Evolutionary conservation across 2,113 vertebrate genomes (phyloP).

Genomic region (Upupa epops): DNA sequence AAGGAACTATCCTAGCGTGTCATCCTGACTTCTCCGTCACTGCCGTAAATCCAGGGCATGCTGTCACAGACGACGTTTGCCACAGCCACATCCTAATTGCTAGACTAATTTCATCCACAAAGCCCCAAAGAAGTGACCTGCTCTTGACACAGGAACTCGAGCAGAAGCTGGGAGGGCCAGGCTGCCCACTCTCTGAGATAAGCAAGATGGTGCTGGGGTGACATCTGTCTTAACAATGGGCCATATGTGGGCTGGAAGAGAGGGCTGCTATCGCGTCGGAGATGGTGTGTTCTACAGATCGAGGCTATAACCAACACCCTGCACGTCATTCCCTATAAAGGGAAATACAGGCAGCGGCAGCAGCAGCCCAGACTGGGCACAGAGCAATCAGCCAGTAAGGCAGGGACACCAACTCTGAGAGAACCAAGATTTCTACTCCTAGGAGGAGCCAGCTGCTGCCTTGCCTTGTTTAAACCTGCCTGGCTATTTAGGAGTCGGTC

Average conservation of each 20-base stretch:
- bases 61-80: background rate
- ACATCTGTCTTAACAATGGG: conserved; percentile 43
- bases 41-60: background rate
- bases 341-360: background rate
- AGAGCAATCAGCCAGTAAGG: background rate
- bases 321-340: background rate
- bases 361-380: background rate
- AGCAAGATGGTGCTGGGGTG: conserved; percentile 21
- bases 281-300: conserved; percentile 16
- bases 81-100: conserved; percentile 18
- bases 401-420: background rate
- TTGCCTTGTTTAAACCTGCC: background rate
- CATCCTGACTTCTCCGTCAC: conserved; percentile 21
- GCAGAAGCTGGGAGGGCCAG: background rate
- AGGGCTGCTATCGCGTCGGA: background rate
- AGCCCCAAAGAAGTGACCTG: background rate
- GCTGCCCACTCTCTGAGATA: conserved; percentile 13
- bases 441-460: background rate
- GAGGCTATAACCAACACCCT: background rate
- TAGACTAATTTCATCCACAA: conserved; percentile 7
- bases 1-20: conserved; percentile 9
- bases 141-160: background rate
- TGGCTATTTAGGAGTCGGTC: background rate
- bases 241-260: background rate
- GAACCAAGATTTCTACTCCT: background rate